phyloP scores from a whole-genome alignment of 2,797 vertebrate genomes.

The Girardinus metallicus region DNA sequence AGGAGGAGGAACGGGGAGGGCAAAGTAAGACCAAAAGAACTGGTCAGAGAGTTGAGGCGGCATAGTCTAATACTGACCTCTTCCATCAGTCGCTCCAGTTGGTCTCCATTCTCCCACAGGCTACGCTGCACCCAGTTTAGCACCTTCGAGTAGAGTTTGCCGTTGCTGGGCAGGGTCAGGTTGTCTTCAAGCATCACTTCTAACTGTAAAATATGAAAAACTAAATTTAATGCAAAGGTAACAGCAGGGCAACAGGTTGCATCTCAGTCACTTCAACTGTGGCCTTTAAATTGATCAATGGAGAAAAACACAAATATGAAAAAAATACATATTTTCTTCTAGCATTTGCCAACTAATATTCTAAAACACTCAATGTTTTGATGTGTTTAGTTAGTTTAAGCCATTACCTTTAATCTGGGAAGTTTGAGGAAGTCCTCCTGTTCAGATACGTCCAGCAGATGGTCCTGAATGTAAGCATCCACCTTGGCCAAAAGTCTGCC shows the following conservation, averaged over 20 bases:
- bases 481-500: slow-evolving; percentile 90
- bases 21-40: slow-evolving; percentile 33
- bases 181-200: slow-evolving; percentile 99
- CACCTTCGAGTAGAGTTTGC: slow-evolving; percentile 98
- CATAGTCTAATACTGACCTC: slow-evolving; percentile 90
- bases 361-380: neutral
- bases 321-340: neutral
- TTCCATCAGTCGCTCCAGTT: slow-evolving; percentile 94
- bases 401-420: slow-evolving; percentile 92
- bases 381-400: neutral
- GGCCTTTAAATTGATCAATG: neutral
- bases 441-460: slow-evolving; percentile 93
- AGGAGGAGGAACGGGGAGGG: slow-evolving; percentile 51
- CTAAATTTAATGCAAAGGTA: neutral
- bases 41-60: slow-evolving; percentile 23
- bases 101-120: slow-evolving; percentile 97
- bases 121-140: slow-evolving; percentile 98
- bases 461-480: slow-evolving; percentile 94
- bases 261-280: neutral
- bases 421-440: slow-evolving; percentile 99
- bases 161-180: slow-evolving; percentile 94
- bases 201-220: slow-evolving; percentile 82
- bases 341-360: neutral
- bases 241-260: neutral
- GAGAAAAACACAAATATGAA: neutral